phyloP scores from a whole-genome alignment of 2,113 vertebrate species.

The Diadophis punctatus region DNA sequence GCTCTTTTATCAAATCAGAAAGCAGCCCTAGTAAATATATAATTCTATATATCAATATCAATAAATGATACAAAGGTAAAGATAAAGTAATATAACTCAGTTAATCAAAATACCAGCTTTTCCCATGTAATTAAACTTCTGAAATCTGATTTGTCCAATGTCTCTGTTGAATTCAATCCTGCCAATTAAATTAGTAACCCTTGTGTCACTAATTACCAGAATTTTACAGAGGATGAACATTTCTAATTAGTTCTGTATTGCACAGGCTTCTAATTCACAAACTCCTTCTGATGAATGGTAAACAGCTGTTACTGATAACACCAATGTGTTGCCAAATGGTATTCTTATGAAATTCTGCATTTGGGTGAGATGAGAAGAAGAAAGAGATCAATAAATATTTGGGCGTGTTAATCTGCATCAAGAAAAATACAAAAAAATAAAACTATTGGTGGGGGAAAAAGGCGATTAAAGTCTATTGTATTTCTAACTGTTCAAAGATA shows the following conservation, averaged over 20 bases:
- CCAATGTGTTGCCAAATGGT: background rate
- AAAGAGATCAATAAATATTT: background rate
- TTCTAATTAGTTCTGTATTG: slow-evolving; percentile 2
- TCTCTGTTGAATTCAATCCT: background rate
- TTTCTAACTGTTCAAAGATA: background rate
- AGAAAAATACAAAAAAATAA: background rate
- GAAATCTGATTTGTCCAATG: background rate
- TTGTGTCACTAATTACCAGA: slow-evolving; percentile 5
- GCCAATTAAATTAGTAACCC: slow-evolving; percentile 16
- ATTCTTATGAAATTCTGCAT: fast-evolving
- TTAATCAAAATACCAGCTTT: slow-evolving; percentile 7
- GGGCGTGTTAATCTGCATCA: background rate
- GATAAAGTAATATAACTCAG: background rate
- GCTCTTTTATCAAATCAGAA: background rate
- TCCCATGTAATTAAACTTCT: background rate
- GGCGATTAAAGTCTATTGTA: background rate
- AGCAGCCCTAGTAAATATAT: background rate
- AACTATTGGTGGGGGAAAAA: background rate
- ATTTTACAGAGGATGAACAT: slow-evolving; percentile 34
- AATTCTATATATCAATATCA: fast-evolving
- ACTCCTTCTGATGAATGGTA: background rate
- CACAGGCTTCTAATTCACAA: background rate
- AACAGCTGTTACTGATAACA: background rate
- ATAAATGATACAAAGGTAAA: background rate
- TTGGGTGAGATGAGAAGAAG: background rate